Evolutionary conservation across 1,140 invertebrate species (phyloP).

Genomic region (Trialeurodes vaporariorum): DNA sequence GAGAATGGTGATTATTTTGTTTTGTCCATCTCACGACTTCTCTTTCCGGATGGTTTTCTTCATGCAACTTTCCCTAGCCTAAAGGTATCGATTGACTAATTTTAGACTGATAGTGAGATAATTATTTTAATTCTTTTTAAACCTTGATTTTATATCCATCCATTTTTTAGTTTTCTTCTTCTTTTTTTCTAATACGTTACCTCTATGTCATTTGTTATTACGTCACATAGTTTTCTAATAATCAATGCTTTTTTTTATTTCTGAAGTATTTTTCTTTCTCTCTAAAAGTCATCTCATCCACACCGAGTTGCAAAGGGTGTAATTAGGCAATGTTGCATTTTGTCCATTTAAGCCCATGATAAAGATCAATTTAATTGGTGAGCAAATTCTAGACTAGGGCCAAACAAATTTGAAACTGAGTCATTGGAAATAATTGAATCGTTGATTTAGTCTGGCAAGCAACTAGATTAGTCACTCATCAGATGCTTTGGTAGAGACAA

Average conservation of each 20-base stretch:
- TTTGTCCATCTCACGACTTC: slow-evolving; percentile 19
- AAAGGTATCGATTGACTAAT: neutral
- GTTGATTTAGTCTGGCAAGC: too few relatives aligned
- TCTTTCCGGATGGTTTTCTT: slow-evolving; percentile 23
- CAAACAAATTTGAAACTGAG: too few relatives aligned
- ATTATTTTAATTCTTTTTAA: neutral
- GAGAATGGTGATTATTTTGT: slow-evolving; percentile 33
- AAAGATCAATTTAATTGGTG: too few relatives aligned
- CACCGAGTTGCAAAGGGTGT: too few relatives aligned
- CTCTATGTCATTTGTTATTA: neutral
- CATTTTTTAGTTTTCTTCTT: neutral
- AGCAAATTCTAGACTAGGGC: too few relatives aligned
- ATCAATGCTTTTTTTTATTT: neutral
- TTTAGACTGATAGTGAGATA: too few relatives aligned
- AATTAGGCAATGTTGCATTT: too few relatives aligned
- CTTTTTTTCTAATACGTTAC: neutral
- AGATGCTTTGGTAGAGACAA: too few relatives aligned
- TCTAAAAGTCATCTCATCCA: too few relatives aligned
- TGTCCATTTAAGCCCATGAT: too few relatives aligned
- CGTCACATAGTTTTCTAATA: neutral
- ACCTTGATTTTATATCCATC: neutral
- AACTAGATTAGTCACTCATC: too few relatives aligned
- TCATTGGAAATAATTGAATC: too few relatives aligned
- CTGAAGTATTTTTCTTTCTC: neutral
- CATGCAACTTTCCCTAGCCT: slow-evolving; percentile 6